Evolutionary conservation across 2,797 vertebrate species (phyloP).

Genomic region (Psittacula derbiana): DNA sequence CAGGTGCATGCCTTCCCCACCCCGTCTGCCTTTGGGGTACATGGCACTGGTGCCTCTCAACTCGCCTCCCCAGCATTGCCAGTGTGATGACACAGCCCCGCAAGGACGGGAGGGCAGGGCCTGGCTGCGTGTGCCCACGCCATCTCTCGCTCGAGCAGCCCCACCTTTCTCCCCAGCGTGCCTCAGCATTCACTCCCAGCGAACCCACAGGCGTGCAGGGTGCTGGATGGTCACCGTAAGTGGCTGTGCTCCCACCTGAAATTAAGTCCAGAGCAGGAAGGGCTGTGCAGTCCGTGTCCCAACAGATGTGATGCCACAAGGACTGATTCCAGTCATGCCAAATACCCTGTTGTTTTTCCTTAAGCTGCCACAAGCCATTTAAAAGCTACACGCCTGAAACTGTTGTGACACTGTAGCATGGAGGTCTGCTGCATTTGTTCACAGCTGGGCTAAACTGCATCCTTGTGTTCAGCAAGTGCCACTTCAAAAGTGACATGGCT

Average conservation of each 20-base stretch:
- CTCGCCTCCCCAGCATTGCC: neutral
- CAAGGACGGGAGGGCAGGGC: neutral
- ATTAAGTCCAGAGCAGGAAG: neutral
- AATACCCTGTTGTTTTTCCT: neutral
- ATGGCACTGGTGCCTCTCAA: neutral
- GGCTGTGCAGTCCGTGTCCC: neutral
- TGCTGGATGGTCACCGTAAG: accelerated
- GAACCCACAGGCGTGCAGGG: neutral
- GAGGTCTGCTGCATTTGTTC: neutral
- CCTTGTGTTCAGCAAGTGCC: neutral
- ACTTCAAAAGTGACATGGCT: neutral
- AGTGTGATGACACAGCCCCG: neutral
- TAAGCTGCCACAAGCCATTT: neutral
- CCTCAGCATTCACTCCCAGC: neutral
- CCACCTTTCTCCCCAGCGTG: neutral
- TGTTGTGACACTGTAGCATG: accelerated
- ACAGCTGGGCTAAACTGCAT: neutral
- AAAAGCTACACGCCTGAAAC: neutral
- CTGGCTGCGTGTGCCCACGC: accelerated
- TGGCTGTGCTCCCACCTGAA: neutral
- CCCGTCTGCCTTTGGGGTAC: neutral
- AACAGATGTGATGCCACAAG: neutral
- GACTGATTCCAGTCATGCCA: neutral
- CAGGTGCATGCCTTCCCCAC: accelerated
- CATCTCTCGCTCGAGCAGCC: neutral